Base-by-base conservation (phyloP, 2,888 invertebrate genomes). In the Ectropis crepuscularia region DNA sequence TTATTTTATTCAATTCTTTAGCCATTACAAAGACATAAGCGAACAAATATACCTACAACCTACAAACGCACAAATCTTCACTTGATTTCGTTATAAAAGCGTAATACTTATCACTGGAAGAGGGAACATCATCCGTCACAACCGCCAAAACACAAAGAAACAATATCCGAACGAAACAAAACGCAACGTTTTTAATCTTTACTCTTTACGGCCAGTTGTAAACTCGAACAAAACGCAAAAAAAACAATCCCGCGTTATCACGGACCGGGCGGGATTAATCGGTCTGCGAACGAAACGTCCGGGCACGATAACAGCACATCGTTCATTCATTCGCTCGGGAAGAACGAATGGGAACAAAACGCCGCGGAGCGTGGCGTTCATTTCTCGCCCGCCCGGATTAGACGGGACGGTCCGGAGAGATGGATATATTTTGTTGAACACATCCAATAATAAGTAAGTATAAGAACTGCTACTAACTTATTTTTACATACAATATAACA, bases 301-400 rank as follows among this genome's bases (percentile, higher is more conserved):
- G 65, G 61, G 62, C 53, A 61, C 68, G 74, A 72, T 71, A 67
- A 67, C 66, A 68, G 65, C 53, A 68, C 69, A 69, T 70, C 72
- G 67, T 69, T 72, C 70, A 69, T 69, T 71, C 69, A 65, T 62
- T 69, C 65, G 63, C 63, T 63, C 67, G 59, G 63, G 66, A 68
- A 70, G 76, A 72, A 65, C 73, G 74, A 76, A 74, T 72, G 74
- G 66, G 74, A 73, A 71, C 73, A 67, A 69, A 74, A 73, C 65
- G 67, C 67, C 53, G 47, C 68, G 49, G 61, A 65, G 71, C 74
- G 70, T 67, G 70, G 68, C 71, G 77, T 76, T 75, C 72, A 76
- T 75, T 74, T 73, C 54, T 49, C 66, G 50, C 55, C 55, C 63
- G 53, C 60, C 47, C 50, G 60, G 49, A n/a, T 55, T 47, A 65